Base-by-base conservation (phyloP, 2,113 vertebrate species). In the Cinclus mexicanus region DNA sequence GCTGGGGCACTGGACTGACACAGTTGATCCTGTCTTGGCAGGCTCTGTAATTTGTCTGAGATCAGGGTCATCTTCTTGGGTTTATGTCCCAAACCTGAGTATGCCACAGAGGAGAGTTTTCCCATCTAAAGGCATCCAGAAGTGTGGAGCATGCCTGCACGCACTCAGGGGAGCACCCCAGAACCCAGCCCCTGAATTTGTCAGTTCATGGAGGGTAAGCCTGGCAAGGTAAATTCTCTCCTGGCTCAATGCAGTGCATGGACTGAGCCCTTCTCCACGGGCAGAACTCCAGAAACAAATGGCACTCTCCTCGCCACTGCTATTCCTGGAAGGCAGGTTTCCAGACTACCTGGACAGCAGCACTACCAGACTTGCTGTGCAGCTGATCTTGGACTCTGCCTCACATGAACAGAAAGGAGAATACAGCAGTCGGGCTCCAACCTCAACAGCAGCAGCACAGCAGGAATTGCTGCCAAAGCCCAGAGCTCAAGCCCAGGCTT, bases 401-500 rank as follows among this genome's bases (percentile, higher is more conserved):
- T 92, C 91, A 72, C 56, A 37, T 2, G 59, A 92, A 24, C 71
- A 89, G 83, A 83, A 90, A 86, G 83, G 33, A 88, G 76, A 93
- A 81, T 0, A 0, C 76, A 1, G 15, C 92, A 81, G 60, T 61
- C 4, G 0, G 83, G 68, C 91, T 95, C 89, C 94, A 63, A 83
- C 22, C 93, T 83, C 94, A 91, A 75, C 74, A 93, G 95, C 87
- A 93, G 94, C 33, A 11, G 80, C 2, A 0, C 94, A 71, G 91
- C 94, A 90, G 89, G 95, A 92, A 92, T 71, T 67, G 59, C 89
- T 93, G 95, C 96, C 96, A 96, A 96, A 97, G 89, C 95, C 89
- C 93, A 89, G 95, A 95, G 95, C 96, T 95, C 96, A 96, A 96
- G 95, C 49, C 93, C 76, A 68, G 93, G 95, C 96, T 96, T 95